Evolutionary conservation across 1,140 invertebrate species (phyloP), one percentile per base, ranked within the genome.

Genomic region (Phthorimaea operculella): DNA sequence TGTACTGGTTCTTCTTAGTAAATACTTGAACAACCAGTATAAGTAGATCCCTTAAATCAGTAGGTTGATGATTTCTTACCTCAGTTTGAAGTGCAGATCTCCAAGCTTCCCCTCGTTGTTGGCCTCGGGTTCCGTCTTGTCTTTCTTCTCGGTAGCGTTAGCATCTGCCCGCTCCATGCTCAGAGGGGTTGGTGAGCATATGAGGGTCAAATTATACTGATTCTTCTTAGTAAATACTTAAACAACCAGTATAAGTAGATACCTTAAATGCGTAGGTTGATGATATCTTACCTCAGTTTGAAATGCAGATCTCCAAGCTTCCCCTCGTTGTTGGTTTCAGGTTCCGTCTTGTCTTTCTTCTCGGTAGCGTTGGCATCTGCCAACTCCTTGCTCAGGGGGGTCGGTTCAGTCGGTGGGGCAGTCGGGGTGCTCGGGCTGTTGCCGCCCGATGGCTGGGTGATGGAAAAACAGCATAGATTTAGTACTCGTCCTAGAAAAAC

Each of bases 251-350:
- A n/a, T n/a, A n/a, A n/a, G n/a, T n/a, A n/a, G n/a, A n/a, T n/a
- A n/a, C n/a, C n/a, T n/a, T n/a, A n/a, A n/a, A n/a, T n/a, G n/a
- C n/a, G n/a, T n/a, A n/a, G n/a, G n/a, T n/a, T n/a, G n/a, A n/a
- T n/a, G n/a, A n/a, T n/a, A n/a, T 14, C 76, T 83, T 62, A 91
- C 86, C 93, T 90, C 39, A 96, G 72, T 73, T 94, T 94, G 72
- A 96, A 98, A 58, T 96, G 90, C 57, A 98, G 84, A 53, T 94
- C 92, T 0, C 96, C 96, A 47, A 98, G 88, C 44, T 87, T 86
- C 42, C 87, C 89, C 52, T 88, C 89, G 54, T 87, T 88, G 54
- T 79, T 88, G 53, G 77, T 88, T 55, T 88, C 89, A 1, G 86
- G 79, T 16, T 87, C 86, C 1, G 76, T 54, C 56, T 70, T 81